phyloP scores from a whole-genome alignment of 2,888 invertebrate genomes.

The Philopedon plagiatum region DNA sequence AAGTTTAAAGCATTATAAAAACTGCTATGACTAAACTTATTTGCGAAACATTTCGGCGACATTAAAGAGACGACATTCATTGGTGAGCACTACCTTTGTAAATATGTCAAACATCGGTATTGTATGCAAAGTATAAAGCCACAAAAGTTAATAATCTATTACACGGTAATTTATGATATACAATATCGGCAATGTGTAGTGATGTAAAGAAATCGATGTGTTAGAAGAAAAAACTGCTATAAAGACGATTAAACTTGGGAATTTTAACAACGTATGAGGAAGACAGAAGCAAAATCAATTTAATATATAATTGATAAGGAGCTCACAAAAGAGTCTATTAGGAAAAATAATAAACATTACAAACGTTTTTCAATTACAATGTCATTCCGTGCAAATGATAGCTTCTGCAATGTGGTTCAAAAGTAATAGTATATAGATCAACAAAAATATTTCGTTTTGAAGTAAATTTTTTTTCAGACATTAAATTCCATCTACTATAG shows the following conservation, averaged over 20 bases:
- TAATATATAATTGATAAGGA: background rate
- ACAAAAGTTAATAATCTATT: conserved; percentile 48
- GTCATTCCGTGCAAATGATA: background rate
- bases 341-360: background rate
- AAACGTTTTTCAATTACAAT: background rate
- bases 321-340: background rate
- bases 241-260: background rate
- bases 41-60: conserved; percentile 44
- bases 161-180: conserved; percentile 41
- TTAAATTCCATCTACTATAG: too few relatives aligned
- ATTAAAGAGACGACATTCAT: conserved; percentile 40
- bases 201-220: conserved; percentile 29
- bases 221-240: background rate
- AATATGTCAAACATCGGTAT: conserved; percentile 48
- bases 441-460: too few relatives aligned
- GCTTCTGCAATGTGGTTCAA: too few relatives aligned
- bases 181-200: conserved; percentile 36
- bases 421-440: too few relatives aligned
- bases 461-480: too few relatives aligned
- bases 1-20: conserved; percentile 22
- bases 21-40: conserved; percentile 33
- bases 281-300: background rate
- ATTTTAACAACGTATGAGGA: background rate
- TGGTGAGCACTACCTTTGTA: conserved; percentile 44
- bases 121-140: conserved; percentile 46